Evolutionary conservation across 2,797 vertebrate genomes (phyloP), one percentile per base, ranked within the genome.

Genomic region (Dipus sagitta): DNA sequence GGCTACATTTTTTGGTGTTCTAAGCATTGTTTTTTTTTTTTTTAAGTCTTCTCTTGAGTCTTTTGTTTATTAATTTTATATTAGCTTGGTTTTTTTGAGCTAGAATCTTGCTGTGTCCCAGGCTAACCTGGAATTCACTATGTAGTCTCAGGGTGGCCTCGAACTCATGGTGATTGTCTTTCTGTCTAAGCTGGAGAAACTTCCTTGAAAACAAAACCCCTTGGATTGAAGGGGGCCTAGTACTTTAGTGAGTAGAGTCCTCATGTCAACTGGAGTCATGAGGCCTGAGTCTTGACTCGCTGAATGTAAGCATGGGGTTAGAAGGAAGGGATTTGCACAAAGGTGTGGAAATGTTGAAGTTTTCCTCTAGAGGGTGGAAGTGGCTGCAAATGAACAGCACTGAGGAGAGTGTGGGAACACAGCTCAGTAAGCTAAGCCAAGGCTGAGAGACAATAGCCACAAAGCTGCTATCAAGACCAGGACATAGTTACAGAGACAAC

Each of bases 151-250:
- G 38, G 38, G 38, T 38, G 38, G 38, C 38, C 38, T 38, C 38
- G 6, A 38, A 38, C 38, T 38, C 38, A 38, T 38, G 38, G 38
- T 38, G 6, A 38, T 38, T 38, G 38, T 38, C 38, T 38, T 38
- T 38, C 38, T 58, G 17, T 17, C 54, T 58, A 58, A 58, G 54
- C 54, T 58, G 54, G 54, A 12, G 54, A 58, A 58, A 58, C 13
- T 58, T 58, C 17, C 23, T 90, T 85, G 32, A 81, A 92, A 90
- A 74, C 20, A 67, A 79, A 92, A 20, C 17, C 93, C 42, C 17
- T 2, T 77, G 0, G 42, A 12, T 64, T 2, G 47, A n/a, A 26
- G 42, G 18, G 32, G 77, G 4, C 32, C 34, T 72, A 21, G 24
- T 38, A 11, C 85, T 68, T 81, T n/a, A 71, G 28, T 70, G 68